phyloP scores from a whole-genome alignment of 1,140 invertebrate genomes.

The Trypoxylus dichotomus region DNA sequence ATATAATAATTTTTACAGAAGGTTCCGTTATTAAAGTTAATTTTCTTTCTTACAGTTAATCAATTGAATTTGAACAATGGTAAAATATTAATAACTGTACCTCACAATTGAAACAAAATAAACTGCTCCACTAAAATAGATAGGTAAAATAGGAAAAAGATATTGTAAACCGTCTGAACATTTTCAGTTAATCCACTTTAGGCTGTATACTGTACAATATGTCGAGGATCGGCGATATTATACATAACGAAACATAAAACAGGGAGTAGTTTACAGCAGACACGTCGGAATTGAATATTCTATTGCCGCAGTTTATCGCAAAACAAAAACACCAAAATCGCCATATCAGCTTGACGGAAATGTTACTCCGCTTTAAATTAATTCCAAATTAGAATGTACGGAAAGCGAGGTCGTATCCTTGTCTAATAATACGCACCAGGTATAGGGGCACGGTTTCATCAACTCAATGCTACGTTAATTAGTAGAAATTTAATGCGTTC shows the following conservation, averaged over 20 bases:
- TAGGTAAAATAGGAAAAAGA: no score
- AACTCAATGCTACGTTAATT: background rate
- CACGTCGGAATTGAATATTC: background rate
- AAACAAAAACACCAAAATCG: conserved; percentile 7
- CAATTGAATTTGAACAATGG: no score
- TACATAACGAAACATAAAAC: background rate
- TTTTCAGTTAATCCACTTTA: no score
- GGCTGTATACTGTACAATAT: no score
- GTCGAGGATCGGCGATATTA: background rate
- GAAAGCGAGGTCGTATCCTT: background rate
- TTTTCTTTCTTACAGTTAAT: no score
- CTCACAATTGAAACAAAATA: no score
- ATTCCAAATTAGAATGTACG: background rate
- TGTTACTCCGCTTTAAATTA: background rate
- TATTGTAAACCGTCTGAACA: no score
- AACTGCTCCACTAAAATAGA: no score
- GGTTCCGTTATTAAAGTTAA: no score
- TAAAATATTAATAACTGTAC: no score
- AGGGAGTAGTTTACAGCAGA: background rate
- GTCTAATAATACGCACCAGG: background rate
- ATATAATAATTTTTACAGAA: no score
- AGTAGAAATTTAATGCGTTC: background rate
- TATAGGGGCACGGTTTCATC: background rate
- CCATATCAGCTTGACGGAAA: background rate
- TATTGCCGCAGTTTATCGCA: background rate